Conservation (phyloP, 2,888 invertebrate species). For the Morinoia aosen region DNA sequence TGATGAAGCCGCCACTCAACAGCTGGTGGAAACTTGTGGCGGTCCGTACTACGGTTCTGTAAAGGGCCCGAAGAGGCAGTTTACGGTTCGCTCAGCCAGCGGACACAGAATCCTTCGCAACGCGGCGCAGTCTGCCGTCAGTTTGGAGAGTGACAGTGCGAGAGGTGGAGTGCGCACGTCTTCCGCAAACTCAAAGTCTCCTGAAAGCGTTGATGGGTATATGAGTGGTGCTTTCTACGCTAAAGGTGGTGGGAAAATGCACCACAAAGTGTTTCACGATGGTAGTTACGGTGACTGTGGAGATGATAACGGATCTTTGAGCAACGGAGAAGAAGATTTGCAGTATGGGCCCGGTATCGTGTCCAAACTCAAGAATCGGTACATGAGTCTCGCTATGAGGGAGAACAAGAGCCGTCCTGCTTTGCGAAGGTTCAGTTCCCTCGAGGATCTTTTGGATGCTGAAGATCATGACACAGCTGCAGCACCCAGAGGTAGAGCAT, state of each 20-base stretch:
- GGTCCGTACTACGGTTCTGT: constrained; percentile 49
- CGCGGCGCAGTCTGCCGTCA: constrained; percentile 53
- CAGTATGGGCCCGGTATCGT: constrained; percentile 94
- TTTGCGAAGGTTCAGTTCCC: constrained; percentile 85
- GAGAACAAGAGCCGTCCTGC: constrained; percentile 77
- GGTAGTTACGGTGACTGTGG: constrained; percentile 42
- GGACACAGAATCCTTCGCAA: constrained; percentile 38
- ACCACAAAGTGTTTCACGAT: constrained; percentile 65
- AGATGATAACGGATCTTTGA: background rate
- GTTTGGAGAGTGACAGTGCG: constrained; percentile 61
- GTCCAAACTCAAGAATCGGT: constrained; percentile 87
- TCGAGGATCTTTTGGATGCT: constrained; percentile 85
- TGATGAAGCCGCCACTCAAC: constrained; percentile 34
- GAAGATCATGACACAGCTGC: constrained; percentile 69
- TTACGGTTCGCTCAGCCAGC: background rate
- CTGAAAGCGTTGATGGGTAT: constrained; percentile 59
- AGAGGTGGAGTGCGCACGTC: constrained; percentile 50
- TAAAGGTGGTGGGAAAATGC: constrained; percentile 57
- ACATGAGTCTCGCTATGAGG: constrained; percentile 86
- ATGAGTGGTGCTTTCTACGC: constrained; percentile 47
- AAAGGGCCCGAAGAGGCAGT: constrained; percentile 44
- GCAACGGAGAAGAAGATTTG: constrained; percentile 78
- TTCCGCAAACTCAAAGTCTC: constrained; percentile 49
- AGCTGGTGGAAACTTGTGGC: constrained; percentile 44
- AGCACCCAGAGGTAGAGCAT: constrained; percentile 69